A percentile compares a stretch with the other conserved stretches of the same genome.
These are phyloP conservation scores for Rotaria socialis DNA, from an alignment of 2,888 invertebrate species.

Conservation along the genomic window DNA sequence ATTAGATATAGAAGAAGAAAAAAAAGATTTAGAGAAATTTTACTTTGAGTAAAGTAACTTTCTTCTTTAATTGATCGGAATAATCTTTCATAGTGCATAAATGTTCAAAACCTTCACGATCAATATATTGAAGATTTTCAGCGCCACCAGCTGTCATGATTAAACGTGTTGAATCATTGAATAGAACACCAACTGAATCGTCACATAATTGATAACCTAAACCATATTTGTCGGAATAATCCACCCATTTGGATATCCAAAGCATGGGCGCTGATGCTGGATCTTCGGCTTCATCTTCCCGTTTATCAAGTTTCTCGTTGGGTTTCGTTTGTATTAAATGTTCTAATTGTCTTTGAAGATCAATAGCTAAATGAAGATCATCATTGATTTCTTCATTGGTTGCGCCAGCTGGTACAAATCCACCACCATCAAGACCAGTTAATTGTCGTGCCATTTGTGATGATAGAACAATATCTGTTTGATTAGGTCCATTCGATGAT, in stretches of 20 bases:
- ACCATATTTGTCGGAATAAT: conserved; percentile 99
- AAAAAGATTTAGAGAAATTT: neutral
- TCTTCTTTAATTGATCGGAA: conserved; percentile 78
- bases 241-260: conserved; percentile 99
- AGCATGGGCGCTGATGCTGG: conserved; percentile 89
- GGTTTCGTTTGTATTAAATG: conserved; percentile 58
- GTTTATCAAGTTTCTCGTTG: conserved; percentile 51
- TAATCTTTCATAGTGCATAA: conserved; percentile 80
- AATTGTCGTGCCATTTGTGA: conserved; percentile 37
- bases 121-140: conserved; percentile 86
- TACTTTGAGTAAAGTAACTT: conserved; percentile 81
- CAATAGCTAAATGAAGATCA: conserved; percentile 53
- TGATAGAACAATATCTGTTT: conserved; percentile 11
- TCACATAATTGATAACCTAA: conserved; percentile 97
- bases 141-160: conserved; percentile 82
- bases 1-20: neutral
- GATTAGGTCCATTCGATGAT: neutral
- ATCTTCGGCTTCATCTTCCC: conserved; percentile 79
- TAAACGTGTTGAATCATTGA: conserved; percentile 92
- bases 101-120: conserved; percentile 79
- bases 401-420: conserved; percentile 30
- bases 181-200: conserved; percentile 95
- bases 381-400: conserved; percentile 48
- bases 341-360: conserved; percentile 58
- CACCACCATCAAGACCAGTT: conserved; percentile 40